Conservation (phyloP, 2,797 vertebrate species). For the Lepilemur ruficaudatus region DNA sequence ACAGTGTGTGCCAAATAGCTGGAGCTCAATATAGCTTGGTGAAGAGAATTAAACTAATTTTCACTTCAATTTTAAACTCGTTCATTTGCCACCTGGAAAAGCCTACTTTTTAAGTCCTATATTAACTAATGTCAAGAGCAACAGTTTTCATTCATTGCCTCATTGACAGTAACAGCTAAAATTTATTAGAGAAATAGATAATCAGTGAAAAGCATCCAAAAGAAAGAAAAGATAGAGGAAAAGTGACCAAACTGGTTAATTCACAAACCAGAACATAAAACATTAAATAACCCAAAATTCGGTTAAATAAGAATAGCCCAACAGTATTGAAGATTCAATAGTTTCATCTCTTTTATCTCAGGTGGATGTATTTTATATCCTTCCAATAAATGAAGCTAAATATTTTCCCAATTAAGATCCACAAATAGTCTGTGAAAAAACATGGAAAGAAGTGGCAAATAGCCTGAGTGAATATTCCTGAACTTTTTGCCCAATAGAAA, state of each 20-base stretch:
- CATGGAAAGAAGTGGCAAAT: background rate
- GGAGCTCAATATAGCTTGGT: background rate
- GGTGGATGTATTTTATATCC: background rate
- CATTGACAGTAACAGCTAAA: background rate
- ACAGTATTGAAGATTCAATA: background rate
- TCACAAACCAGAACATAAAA: background rate
- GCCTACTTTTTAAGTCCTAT: background rate
- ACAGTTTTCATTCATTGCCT: background rate
- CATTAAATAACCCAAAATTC: background rate
- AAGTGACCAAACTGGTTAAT: background rate
- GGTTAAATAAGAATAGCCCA: background rate
- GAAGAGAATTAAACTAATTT: background rate
- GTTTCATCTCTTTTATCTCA: background rate
- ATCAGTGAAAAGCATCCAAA: background rate
- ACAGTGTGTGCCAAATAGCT: background rate
- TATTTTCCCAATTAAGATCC: background rate
- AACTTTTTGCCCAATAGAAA: background rate
- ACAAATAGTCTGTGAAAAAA: background rate
- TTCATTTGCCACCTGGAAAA: background rate
- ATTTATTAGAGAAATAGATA: background rate
- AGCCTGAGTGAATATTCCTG: background rate
- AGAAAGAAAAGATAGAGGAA: background rate
- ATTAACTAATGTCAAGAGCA: constrained; percentile 15
- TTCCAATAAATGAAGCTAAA: background rate
- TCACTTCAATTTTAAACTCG: background rate